phyloP scores from a whole-genome alignment of 2,113 vertebrate genomes.

The Balaenoptera acutorostrata region DNA sequence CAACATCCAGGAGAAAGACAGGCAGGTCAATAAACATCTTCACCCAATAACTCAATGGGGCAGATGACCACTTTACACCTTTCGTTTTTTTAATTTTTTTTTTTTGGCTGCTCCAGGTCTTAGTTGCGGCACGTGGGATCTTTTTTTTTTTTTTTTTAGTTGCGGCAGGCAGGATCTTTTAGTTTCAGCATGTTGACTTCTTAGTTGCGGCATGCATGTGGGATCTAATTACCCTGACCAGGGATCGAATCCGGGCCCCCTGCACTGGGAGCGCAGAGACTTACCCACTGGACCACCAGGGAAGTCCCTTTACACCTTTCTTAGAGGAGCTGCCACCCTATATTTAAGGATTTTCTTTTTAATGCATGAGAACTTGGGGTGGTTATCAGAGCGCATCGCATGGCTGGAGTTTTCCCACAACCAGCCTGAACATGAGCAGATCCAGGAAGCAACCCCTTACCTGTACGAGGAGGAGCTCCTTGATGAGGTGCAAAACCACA shows the following conservation, averaged over 20 bases:
- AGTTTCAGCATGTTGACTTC: too few relatives aligned
- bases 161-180: too few relatives aligned
- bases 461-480: background rate
- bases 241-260: too few relatives aligned
- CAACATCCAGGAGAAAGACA: background rate
- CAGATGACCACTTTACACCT: background rate
- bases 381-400: background rate
- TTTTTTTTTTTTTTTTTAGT: too few relatives aligned
- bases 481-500: background rate
- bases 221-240: too few relatives aligned
- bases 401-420: background rate
- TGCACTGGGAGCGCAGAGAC: too few relatives aligned
- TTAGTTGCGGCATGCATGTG: too few relatives aligned
- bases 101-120: too few relatives aligned
- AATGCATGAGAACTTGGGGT: background rate
- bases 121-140: too few relatives aligned
- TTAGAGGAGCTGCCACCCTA: background rate
- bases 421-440: too few relatives aligned
- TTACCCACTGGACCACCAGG: too few relatives aligned
- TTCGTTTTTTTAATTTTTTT: background rate
- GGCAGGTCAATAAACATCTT: background rate
- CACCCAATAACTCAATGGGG: background rate
- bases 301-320: background rate
- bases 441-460: conserved; percentile 2
- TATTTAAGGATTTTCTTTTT: background rate